These are phyloP conservation scores for Apis dorsata DNA, from an alignment of 1,140 invertebrate species.

Conservation along the genomic window DNA sequence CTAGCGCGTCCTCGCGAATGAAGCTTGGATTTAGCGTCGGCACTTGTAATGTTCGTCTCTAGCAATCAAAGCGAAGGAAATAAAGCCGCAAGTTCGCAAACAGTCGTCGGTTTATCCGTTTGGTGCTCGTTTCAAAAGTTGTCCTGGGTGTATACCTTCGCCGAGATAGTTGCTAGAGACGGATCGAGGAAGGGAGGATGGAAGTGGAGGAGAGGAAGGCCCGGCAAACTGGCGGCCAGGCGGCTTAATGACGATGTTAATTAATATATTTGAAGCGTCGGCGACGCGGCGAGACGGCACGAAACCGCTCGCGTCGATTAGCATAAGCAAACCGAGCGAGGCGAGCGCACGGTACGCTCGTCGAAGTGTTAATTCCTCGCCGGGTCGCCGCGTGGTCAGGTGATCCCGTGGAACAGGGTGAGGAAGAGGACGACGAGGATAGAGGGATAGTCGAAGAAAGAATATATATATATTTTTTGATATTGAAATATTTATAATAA, in stretches of 20 bases:
- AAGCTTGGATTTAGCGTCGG: slow-evolving; percentile 29
- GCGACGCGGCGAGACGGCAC: slow-evolving; percentile 55
- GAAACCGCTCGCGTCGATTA: slow-evolving; percentile 63
- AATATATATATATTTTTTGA: too few species aligned
- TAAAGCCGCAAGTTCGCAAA: slow-evolving; percentile 53
- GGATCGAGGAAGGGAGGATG: background rate
- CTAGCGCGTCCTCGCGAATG: slow-evolving; percentile 59
- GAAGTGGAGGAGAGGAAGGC: slow-evolving; percentile 36
- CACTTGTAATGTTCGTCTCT: slow-evolving; percentile 45
- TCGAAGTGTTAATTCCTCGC: slow-evolving; percentile 73
- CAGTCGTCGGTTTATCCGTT: slow-evolving; percentile 9
- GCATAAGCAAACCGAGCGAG: slow-evolving; percentile 72
- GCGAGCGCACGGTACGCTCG: slow-evolving; percentile 50
- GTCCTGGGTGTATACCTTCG: slow-evolving; percentile 26
- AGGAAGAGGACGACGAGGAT: background rate
- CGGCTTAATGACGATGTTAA: slow-evolving; percentile 74
- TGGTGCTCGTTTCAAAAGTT: slow-evolving; percentile 11
- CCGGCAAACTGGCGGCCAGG: slow-evolving; percentile 52
- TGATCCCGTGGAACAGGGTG: background rate
- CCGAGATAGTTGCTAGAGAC: background rate
- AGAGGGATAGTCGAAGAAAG: background rate
- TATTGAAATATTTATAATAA: background rate
- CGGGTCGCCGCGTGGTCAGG: slow-evolving; percentile 50
- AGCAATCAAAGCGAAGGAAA: slow-evolving; percentile 9
- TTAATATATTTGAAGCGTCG: slow-evolving; percentile 75